Percentiles rank a stretch among this genome's conserved stretches.
Evolutionary conservation across 2,888 invertebrate species (phyloP).

Genomic region (Carterocephalus palaemon): DNA sequence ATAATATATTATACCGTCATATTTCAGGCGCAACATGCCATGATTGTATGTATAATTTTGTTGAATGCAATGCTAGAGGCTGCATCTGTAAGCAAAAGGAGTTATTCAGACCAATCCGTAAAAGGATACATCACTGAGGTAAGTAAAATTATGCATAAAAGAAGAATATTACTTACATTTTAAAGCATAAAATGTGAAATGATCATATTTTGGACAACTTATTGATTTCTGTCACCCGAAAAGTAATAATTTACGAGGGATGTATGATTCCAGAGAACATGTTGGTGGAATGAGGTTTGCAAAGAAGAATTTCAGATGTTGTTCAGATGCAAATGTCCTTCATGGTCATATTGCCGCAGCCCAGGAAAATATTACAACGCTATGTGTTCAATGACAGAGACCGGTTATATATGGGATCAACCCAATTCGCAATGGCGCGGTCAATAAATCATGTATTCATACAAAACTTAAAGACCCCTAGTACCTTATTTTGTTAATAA

Average conservation of each 20-base stretch:
- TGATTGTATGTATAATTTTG: slow-evolving; percentile 55
- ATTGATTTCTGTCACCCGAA: too few species aligned
- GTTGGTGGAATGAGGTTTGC: slow-evolving; percentile 96
- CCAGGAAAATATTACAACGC: slow-evolving; percentile 95
- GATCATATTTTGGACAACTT: background rate
- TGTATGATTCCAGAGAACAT: slow-evolving; percentile 83
- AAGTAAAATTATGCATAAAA: slow-evolving; percentile 30
- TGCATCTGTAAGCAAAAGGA: slow-evolving; percentile 79
- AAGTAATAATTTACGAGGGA: too few species aligned
- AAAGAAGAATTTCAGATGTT: slow-evolving; percentile 93
- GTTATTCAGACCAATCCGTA: slow-evolving; percentile 89
- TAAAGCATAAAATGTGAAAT: background rate
- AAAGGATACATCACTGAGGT: slow-evolving; percentile 91
- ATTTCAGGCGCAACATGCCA: slow-evolving; percentile 62
- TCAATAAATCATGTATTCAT: slow-evolving; percentile 40
- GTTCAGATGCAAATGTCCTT: slow-evolving; percentile 92
- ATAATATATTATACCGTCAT: slow-evolving; percentile 28
- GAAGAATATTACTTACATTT: background rate
- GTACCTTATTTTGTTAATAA: slow-evolving; percentile 18
- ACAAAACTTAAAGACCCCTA: slow-evolving; percentile 8
- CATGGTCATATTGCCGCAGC: slow-evolving; percentile 92
- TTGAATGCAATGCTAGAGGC: slow-evolving; percentile 55
- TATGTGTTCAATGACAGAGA: slow-evolving; percentile 92
- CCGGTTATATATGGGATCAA: slow-evolving; percentile 94
- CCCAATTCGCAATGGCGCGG: slow-evolving; percentile 78